Percentiles rank a stretch among this genome's conserved stretches.
Conservation (phyloP, 2,797 vertebrate genomes). For the Phyllotis vaccarum region DNA sequence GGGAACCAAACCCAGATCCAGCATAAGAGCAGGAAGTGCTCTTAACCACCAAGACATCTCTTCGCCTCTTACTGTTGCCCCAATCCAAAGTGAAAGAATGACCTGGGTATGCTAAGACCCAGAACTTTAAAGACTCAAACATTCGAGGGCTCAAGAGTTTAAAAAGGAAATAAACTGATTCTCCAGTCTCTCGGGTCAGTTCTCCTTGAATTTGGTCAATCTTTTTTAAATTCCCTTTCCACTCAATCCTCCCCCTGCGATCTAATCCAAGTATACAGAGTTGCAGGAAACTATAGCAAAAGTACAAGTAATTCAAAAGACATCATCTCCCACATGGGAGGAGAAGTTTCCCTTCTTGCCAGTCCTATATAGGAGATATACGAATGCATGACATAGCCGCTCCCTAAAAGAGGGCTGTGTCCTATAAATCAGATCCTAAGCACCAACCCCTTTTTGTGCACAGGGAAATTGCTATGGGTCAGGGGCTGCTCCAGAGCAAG, state of each 20-base stretch:
- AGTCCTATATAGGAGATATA: slow-evolving; percentile 90
- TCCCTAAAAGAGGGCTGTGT: slow-evolving; percentile 87
- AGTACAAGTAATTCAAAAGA: slow-evolving; percentile 83
- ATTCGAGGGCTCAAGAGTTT: slow-evolving; percentile 43
- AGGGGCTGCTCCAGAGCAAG: slow-evolving; percentile 87
- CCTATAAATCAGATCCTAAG: slow-evolving; percentile 88
- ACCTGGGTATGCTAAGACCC: slow-evolving; percentile 39
- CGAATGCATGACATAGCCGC: slow-evolving; percentile 85
- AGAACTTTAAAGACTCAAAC: slow-evolving; percentile 56
- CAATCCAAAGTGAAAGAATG: slow-evolving; percentile 41
- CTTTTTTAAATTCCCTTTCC: slow-evolving; percentile 70
- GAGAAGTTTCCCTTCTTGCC: slow-evolving; percentile 85
- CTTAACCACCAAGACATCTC: neutral
- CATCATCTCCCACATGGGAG: slow-evolving; percentile 82
- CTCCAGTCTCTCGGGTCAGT: slow-evolving; percentile 56
- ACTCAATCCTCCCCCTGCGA: slow-evolving; percentile 79
- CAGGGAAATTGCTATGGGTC: slow-evolving; percentile 87
- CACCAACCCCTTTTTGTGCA: slow-evolving; percentile 83
- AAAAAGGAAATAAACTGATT: slow-evolving; percentile 61
- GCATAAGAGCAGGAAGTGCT: neutral
- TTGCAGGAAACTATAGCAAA: slow-evolving; percentile 71
- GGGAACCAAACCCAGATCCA: neutral
- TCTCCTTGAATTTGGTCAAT: slow-evolving; percentile 79
- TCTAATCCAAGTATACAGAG: slow-evolving; percentile 66
- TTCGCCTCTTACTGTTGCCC: neutral